A percentile compares a stretch with the other conserved stretches of the same genome.
Conservation (phyloP, 2,113 vertebrate genomes). For the Empidonax traillii region DNA sequence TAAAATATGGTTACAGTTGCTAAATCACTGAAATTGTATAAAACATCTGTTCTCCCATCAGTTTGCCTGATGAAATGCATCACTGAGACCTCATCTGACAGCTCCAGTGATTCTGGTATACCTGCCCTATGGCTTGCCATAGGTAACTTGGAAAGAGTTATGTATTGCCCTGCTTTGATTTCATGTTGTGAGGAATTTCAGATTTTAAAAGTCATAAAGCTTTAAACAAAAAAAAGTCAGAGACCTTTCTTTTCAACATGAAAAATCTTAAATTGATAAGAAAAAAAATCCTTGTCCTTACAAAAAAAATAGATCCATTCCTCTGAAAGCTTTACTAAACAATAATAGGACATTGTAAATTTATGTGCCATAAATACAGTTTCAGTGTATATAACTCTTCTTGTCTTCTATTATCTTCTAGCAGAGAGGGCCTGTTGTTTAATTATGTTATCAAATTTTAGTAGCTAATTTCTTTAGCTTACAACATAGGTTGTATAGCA, state of each 20-base stretch:
- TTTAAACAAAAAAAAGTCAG: neutral
- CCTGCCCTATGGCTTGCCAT: neutral
- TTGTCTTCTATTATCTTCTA: neutral
- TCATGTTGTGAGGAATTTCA: neutral
- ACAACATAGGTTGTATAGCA: neutral
- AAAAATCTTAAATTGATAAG: neutral
- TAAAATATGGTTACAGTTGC: neutral
- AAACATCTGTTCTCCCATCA: fast-evolving
- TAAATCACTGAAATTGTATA: neutral
- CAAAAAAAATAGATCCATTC: neutral
- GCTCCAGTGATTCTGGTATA: neutral
- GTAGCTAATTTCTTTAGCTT: conserved; percentile 54
- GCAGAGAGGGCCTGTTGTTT: neutral
- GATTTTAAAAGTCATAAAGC: neutral
- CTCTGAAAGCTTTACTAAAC: neutral
- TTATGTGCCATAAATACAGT: neutral
- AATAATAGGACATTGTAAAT: neutral
- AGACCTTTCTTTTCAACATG: neutral
- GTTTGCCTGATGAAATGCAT: neutral
- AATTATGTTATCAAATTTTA: conserved; percentile 51
- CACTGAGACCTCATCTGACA: neutral
- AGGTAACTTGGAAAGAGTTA: neutral
- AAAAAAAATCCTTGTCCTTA: neutral
- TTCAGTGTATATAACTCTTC: neutral
- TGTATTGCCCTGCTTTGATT: neutral